These are phyloP conservation scores for Picus viridis DNA, from an alignment of 2,797 vertebrate species.

Conservation along the genomic window DNA sequence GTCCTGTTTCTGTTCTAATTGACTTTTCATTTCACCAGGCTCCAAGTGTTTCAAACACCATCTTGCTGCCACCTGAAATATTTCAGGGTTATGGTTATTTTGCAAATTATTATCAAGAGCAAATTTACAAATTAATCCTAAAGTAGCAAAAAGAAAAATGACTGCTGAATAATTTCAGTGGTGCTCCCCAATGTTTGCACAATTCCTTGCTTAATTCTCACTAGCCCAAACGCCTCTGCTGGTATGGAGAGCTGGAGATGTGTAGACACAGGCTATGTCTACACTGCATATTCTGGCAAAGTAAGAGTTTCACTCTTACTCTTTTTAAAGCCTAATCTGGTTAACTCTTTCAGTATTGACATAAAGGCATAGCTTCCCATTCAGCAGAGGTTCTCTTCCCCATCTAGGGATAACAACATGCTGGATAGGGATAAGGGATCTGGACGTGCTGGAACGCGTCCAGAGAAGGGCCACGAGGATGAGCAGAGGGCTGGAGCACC, in stretches of 20 bases:
- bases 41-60: not conserved
- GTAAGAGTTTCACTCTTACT: not conserved
- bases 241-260: not conserved
- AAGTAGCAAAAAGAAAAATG: not conserved
- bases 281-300: not conserved
- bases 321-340: not conserved
- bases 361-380: not conserved
- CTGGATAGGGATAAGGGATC: too few species aligned
- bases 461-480: too few species aligned
- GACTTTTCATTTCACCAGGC: slow-evolving; percentile 25
- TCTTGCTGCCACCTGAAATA: not conserved
- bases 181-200: slow-evolving; percentile 41
- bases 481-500: too few species aligned
- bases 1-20: not conserved
- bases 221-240: not conserved
- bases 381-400: too few species aligned
- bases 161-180: slow-evolving; percentile 30
- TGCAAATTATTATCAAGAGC: slow-evolving; percentile 55
- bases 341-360: slow-evolving; percentile 2
- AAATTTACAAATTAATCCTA: slow-evolving; percentile 70
- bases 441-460: too few species aligned
- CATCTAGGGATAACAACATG: too few species aligned
- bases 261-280: not conserved
- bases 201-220: slow-evolving; percentile 55
- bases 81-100: slow-evolving; percentile 29